These are phyloP conservation scores for Sphaerophoria rueppellii DNA, from an alignment of 2,888 invertebrate species.

Conservation along the genomic window DNA sequence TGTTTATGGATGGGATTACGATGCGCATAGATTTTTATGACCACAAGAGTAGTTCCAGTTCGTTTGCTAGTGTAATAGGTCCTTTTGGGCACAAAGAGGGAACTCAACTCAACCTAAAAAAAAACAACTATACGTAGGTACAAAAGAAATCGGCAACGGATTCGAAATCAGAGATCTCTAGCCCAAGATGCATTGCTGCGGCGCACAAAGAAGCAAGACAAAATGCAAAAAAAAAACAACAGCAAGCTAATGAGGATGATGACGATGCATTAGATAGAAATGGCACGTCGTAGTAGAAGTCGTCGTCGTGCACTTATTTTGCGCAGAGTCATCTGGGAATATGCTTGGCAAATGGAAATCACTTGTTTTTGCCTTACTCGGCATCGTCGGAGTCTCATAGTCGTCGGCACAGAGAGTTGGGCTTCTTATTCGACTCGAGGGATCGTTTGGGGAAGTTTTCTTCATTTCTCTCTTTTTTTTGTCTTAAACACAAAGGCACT, in stretches of 20 bases:
- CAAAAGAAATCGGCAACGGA: conserved; percentile 23
- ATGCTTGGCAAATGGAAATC: conserved; percentile 55
- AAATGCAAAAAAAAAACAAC: too few relatives aligned
- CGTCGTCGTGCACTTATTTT: conserved; percentile 63
- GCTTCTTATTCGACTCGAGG: conserved; percentile 14
- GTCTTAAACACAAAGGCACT: conserved; percentile 7
- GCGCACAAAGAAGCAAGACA: conserved; percentile 1
- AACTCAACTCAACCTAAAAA: neutral
- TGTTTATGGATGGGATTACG: conserved; percentile 58
- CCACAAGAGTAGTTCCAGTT: conserved; percentile 47
- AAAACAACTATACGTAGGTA: neutral
- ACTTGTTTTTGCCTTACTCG: conserved; percentile 37
- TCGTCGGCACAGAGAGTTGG: too few relatives aligned
- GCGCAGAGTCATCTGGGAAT: conserved; percentile 69
- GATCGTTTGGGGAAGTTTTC: conserved; percentile 35
- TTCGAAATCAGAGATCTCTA: conserved; percentile 43
- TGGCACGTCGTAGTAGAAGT: conserved; percentile 29
- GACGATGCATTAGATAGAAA: conserved; percentile 71
- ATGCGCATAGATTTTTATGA: conserved; percentile 73
- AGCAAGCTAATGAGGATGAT: conserved; percentile 69
- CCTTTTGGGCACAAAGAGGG: conserved; percentile 52
- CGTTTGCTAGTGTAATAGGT: conserved; percentile 48
- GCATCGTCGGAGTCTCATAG: neutral
- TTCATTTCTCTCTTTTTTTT: neutral
- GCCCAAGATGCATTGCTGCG: conserved; percentile 28